These are phyloP conservation scores for Nezara viridula DNA, from an alignment of 2,888 invertebrate genomes.

Conservation along the genomic window DNA sequence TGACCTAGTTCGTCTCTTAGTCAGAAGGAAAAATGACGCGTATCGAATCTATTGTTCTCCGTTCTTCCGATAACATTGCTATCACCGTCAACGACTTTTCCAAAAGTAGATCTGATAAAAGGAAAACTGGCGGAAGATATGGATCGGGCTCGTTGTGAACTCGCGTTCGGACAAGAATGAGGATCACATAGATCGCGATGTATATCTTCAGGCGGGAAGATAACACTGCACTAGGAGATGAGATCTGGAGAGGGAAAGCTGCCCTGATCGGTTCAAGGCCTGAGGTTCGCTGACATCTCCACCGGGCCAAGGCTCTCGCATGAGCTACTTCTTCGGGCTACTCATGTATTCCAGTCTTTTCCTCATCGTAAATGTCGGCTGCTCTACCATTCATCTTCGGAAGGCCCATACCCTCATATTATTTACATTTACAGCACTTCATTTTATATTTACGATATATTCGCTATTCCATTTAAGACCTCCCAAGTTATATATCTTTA, in stretches of 20 bases:
- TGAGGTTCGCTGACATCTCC: neutral
- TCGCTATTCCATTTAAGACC: neutral
- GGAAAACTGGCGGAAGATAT: neutral
- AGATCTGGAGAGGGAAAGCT: neutral
- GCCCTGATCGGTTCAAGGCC: neutral
- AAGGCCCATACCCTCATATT: no score
- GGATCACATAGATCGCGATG: neutral
- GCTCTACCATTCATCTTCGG: neutral
- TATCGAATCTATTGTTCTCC: neutral
- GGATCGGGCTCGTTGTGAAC: neutral
- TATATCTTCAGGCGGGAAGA: neutral
- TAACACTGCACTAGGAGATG: neutral
- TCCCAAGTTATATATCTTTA: no score
- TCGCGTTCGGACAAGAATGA: neutral
- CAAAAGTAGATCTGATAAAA: constrained; percentile 23
- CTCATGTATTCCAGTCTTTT: neutral
- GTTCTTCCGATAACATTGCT: neutral
- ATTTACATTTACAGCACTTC: no score
- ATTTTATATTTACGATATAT: neutral
- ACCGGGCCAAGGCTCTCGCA: constrained; percentile 8
- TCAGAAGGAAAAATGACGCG: neutral
- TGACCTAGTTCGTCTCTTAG: neutral
- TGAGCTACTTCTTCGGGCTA: no score
- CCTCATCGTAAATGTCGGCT: neutral
- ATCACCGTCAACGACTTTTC: neutral